Conservation (phyloP, 2,797 vertebrate species). For the Babyrousa celebensis region DNA sequence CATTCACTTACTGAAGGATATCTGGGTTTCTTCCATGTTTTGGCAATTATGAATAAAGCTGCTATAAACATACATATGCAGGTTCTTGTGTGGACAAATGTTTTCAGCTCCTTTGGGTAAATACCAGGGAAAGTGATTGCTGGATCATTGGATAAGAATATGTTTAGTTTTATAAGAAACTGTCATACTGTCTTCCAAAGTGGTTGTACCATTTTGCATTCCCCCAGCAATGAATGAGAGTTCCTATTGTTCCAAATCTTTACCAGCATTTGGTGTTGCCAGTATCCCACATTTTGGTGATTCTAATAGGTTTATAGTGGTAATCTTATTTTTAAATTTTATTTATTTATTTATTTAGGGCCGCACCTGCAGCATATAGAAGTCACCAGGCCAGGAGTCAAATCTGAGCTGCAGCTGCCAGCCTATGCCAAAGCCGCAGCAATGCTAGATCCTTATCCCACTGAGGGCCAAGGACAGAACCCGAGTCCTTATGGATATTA, state of each 20-base stretch:
- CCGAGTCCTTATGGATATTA: too few relatives aligned
- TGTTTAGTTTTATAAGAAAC: not conserved
- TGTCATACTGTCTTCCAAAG: conserved; percentile 7
- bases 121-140: not conserved
- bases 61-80: not conserved
- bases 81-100: not conserved
- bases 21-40: not conserved
- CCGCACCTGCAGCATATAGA: too few relatives aligned
- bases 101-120: not conserved
- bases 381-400: too few relatives aligned
- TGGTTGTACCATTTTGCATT: not conserved
- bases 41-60: not conserved
- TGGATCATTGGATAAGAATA: not conserved
- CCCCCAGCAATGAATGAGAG: not conserved
- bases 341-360: too few relatives aligned
- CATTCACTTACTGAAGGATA: not conserved
- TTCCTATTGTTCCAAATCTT: not conserved
- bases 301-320: not conserved
- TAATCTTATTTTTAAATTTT: too few relatives aligned
- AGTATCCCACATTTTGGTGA: not conserved
- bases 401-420: too few relatives aligned
- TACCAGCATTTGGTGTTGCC: not conserved
- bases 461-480: too few relatives aligned
- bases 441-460: too few relatives aligned
- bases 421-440: too few relatives aligned